Conservation (phyloP, 2,113 vertebrate genomes). For the Petroica traversi region DNA sequence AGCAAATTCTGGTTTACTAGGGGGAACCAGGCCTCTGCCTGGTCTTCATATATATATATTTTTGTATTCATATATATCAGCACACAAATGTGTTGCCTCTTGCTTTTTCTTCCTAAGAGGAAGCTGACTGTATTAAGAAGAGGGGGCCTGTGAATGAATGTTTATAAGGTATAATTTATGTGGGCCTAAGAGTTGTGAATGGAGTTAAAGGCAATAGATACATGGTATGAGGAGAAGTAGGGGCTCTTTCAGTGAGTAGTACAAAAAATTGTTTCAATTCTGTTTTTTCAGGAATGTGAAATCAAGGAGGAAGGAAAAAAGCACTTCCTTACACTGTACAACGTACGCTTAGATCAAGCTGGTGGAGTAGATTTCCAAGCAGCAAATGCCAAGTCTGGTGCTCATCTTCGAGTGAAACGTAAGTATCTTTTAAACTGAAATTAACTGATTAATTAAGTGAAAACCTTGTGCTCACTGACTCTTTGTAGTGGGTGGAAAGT, state of each 20-base stretch:
- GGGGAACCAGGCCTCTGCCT: background rate
- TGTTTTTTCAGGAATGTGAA: constrained; percentile 86
- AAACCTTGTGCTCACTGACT: background rate
- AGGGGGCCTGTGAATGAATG: background rate
- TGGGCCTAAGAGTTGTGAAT: background rate
- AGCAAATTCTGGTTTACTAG: background rate
- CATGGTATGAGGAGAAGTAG: background rate
- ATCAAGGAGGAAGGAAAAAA: constrained; percentile 91
- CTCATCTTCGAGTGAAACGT: constrained; percentile 97
- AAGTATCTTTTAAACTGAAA: constrained; percentile 27
- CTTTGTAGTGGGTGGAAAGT: background rate
- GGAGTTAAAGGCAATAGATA: background rate
- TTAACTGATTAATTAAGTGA: background rate
- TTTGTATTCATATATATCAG: background rate
- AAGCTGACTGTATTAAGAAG: background rate
- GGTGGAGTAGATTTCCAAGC: constrained; percentile 91
- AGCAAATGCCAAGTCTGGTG: constrained; percentile 91
- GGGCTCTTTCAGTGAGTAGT: background rate
- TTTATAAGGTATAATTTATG: background rate
- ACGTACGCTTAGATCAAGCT: constrained; percentile 88
- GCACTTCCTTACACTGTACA: constrained; percentile 87
- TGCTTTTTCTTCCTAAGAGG: background rate
- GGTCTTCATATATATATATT: background rate
- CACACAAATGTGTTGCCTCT: background rate
- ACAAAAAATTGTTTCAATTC: background rate